Percentiles rank a stretch among this genome's conserved stretches.
Conservation (phyloP, 2,113 vertebrate species). For the Rhombomys opimus region DNA sequence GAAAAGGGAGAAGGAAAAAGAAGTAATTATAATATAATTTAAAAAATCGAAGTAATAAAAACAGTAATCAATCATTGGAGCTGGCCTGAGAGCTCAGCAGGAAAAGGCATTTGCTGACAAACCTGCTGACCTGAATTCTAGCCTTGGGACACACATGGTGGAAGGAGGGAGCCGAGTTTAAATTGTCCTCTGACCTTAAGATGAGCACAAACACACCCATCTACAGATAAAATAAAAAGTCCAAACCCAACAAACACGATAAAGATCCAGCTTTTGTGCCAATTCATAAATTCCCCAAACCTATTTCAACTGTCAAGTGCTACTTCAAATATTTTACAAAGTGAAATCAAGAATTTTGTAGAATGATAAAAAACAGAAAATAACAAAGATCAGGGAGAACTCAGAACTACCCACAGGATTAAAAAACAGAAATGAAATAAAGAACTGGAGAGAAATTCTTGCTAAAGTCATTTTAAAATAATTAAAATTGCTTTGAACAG, state of each 20-base stretch:
- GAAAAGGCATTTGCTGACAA: background rate
- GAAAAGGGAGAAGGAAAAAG: background rate
- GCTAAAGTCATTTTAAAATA: background rate
- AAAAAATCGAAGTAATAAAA: background rate
- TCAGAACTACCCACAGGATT: background rate
- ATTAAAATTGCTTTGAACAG: background rate
- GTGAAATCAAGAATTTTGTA: slow-evolving; percentile 41
- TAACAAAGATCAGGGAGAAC: background rate
- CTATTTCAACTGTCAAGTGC: background rate
- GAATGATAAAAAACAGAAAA: background rate
- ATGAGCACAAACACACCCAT: background rate
- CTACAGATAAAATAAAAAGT: background rate
- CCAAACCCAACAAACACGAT: background rate
- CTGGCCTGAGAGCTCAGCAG: no score
- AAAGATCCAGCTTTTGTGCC: background rate
- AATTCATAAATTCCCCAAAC: slow-evolving; percentile 9
- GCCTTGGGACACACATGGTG: background rate
- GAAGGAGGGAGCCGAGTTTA: background rate
- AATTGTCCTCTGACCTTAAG: background rate
- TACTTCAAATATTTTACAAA: background rate
- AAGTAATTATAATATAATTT: background rate
- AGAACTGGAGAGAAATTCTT: slow-evolving; percentile 5
- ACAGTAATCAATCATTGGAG: background rate
- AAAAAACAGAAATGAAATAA: background rate
- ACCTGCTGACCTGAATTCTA: background rate